Evolutionary conservation across 92 coral and sea anemone genomes (phyloP), one percentile per base, ranked within the genome.

Genomic region (Parazoanthus darwini): DNA sequence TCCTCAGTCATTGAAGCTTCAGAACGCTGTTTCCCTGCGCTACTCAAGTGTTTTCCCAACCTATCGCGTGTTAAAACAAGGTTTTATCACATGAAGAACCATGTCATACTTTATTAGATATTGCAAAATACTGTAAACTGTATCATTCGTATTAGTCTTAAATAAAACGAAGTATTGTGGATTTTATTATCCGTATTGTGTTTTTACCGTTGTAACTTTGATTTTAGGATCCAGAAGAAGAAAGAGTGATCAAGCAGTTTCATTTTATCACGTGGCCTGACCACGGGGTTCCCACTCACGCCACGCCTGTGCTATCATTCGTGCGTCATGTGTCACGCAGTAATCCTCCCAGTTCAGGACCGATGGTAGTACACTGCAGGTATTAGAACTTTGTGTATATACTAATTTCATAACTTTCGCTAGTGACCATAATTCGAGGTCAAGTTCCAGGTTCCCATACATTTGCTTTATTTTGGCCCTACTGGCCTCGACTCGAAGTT

Each of bases 181-280:
- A 63, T 63, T 4, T 0, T 63, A 6, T 23, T 22, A 4, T 3
- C 23, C 36, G 14, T 16, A 23, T 20, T 77, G 48, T 10, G 22
- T 25, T 42, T 77, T 26, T n/a, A 29, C 46, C 36, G 70, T 22
- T 14, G 25, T 63, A 18, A 63, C 70, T 29, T 14, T 59, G 14
- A 2, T 87, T 85, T 80, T 42, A 95, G 94, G 91, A 90, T 26
- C 91, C 94, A 25, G 97, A 91, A 11, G 97, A 94, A 42, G 94
- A 93, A 43, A 89, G 99, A 39, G 89, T 85, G 26, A 89, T 97
- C 8, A 94, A 90, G 50, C 99, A 97, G 78, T 97, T 96, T 78
- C 99, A 97, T 88, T 95, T 91, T 74, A 95, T 98, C 22, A 91
- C 98, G 80, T 97, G 99, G 99, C 99, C 99, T 35, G 99, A 97